Evolutionary conservation across 2,888 invertebrate genomes (phyloP), one percentile per base, ranked within the genome.

Genomic region (Dendrolimus houi): DNA sequence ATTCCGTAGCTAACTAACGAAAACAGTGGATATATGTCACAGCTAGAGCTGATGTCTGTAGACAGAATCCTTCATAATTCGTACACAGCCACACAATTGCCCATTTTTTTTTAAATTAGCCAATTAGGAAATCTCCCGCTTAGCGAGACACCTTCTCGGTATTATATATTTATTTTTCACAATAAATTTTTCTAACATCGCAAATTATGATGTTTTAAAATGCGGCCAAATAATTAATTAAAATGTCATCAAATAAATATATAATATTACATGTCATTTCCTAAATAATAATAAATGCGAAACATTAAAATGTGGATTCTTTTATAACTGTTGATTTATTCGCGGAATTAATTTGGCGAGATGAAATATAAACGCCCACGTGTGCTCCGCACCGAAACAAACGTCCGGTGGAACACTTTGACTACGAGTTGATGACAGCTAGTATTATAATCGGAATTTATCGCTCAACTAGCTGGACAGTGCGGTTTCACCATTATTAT

Each of bases 301-400:
- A 47, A 47, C 47, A 47, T 47, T 47, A 47, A 47, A 47, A 47
- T 10, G 47, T 47, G 47, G 47, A 47, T 47, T 57, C 40, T 54
- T 54, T 47, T 47, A 47, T 47, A 47, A 10, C 9, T 47, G 47
- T 47, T 47, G 47, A 47, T 47, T 47, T 47, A 74, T 78, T 73
- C 66, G 68, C 68, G 59, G 71, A 76, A 79, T 79, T 77, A 76
- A 79, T 79, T 74, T 71, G 67, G 63, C 65, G 68, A 70, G 71
- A 74, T 79, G 74, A 79, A 69, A 62, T 74, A 77, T 72, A 67
- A 65, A 65, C 70, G 62, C 75, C 69, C 67, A 70, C 69, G 60
- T 57, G 52, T 53, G 54, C n/a, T 41, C 52, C 52, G 54, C 55
- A 53, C 47, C 55, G 57, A 57, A 53, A 53, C 56, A 57, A 47